A percentile compares a stretch with the other conserved stretches of the same genome.
Evolutionary conservation across 2,888 invertebrate species (phyloP).

Genomic region (Hydrotaea cyrtoneurina): DNA sequence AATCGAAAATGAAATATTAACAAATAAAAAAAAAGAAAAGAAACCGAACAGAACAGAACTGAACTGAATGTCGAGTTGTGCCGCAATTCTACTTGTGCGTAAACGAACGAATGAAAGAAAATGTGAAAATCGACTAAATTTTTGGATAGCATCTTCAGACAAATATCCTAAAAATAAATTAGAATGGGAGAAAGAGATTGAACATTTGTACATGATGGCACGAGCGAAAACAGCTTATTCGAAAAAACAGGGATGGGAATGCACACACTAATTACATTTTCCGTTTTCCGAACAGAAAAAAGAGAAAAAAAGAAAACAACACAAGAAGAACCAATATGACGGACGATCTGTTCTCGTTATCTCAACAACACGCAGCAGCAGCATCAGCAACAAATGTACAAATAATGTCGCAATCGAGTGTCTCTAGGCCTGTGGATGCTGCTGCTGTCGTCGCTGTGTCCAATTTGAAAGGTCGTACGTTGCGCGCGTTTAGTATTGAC

Average conservation of each 20-base stretch:
- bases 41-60: background rate
- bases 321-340: background rate
- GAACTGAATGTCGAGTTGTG: conserved; percentile 47
- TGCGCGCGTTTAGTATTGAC: conserved; percentile 30
- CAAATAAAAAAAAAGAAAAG: background rate
- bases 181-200: conserved; percentile 74
- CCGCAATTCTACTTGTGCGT: conserved; percentile 70
- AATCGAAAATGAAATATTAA: conserved; percentile 52
- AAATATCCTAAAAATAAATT: conserved; percentile 76
- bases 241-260: conserved; percentile 55
- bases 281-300: background rate
- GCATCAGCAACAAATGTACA: background rate
- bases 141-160: conserved; percentile 66
- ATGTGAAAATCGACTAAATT: conserved; percentile 72
- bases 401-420: conserved; percentile 8
- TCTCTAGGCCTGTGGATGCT: background rate
- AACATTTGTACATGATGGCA: conserved; percentile 35
- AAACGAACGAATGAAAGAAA: conserved; percentile 70
- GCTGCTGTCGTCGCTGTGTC: background rate
- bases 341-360: background rate
- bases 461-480: conserved; percentile 26
- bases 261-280: conserved; percentile 36
- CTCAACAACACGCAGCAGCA: no score
- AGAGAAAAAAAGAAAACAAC: background rate
- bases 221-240: conserved; percentile 42